Percentiles rank a stretch among this genome's conserved stretches.
These are phyloP conservation scores for Bombycilla garrulus DNA, from an alignment of 2,113 vertebrate genomes.

Conservation along the genomic window DNA sequence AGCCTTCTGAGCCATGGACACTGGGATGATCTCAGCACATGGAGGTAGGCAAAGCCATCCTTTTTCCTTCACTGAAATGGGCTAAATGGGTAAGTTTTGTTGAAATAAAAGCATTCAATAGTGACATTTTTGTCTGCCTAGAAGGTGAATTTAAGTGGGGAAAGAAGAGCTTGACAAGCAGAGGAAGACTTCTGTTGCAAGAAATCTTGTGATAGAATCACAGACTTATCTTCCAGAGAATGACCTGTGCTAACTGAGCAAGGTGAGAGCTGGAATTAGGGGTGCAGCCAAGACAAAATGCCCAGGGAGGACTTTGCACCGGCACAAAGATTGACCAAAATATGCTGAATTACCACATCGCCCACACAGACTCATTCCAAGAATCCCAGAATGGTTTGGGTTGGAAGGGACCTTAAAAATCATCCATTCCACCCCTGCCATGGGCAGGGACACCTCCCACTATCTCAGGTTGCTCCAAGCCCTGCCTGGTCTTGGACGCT, in stretches of 20 bases:
- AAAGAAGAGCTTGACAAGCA: not conserved
- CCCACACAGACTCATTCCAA: rapidly evolving
- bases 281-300: not conserved
- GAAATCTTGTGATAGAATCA: not conserved
- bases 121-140: not conserved
- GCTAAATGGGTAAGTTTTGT: not conserved
- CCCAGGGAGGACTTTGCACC: not conserved
- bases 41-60: not conserved
- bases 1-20: not conserved
- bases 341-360: rapidly evolving
- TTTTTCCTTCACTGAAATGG: not conserved
- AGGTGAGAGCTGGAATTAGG: not conserved
- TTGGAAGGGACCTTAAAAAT: not conserved
- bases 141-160: not conserved
- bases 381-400: no score
- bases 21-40: not conserved
- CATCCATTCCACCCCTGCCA: no score
- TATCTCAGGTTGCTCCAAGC: not conserved
- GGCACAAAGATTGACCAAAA: not conserved
- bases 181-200: not conserved
- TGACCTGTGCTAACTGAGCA: not conserved
- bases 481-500: not conserved
- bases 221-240: not conserved
- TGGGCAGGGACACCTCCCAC: not conserved
- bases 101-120: not conserved